phyloP scores from a whole-genome alignment of 2,113 vertebrate genomes.

The Amia ocellicauda region DNA sequence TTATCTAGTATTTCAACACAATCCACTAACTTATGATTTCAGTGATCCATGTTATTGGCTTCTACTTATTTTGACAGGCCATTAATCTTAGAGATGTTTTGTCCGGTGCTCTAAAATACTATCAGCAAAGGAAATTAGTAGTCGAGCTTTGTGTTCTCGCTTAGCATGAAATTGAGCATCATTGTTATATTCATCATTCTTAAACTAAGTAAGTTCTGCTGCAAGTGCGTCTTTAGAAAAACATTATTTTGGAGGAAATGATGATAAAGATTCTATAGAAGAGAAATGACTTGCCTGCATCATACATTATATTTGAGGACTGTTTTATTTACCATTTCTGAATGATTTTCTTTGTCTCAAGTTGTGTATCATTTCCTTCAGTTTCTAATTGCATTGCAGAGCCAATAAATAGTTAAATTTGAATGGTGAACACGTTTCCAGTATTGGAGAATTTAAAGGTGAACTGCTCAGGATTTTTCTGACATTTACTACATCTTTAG shows the following conservation, averaged over 20 bases:
- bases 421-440: too few relatives aligned
- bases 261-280: slow-evolving; percentile 32
- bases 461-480: too few relatives aligned
- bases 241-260: slow-evolving; percentile 30
- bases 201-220: slow-evolving; percentile 39
- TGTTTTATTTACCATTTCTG: too few relatives aligned
- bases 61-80: slow-evolving; percentile 57
- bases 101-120: slow-evolving; percentile 26
- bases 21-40: slow-evolving; percentile 56
- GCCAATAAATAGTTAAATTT: too few relatives aligned
- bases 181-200: slow-evolving; percentile 51
- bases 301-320: too few relatives aligned
- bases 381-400: too few relatives aligned
- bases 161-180: slow-evolving; percentile 49
- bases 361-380: too few relatives aligned
- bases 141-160: slow-evolving; percentile 36
- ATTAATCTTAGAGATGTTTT: slow-evolving; percentile 57
- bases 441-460: too few relatives aligned
- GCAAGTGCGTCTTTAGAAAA: slow-evolving; percentile 24
- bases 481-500: too few relatives aligned
- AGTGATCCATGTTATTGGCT: slow-evolving; percentile 69
- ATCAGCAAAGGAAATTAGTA: slow-evolving; percentile 42
- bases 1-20: slow-evolving; percentile 49
- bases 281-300: too few relatives aligned
- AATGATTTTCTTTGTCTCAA: too few relatives aligned